Evolutionary conservation across 2,888 invertebrate genomes (phyloP), one percentile per base, ranked within the genome.

Genomic region (Tetramorium bicarinatum): DNA sequence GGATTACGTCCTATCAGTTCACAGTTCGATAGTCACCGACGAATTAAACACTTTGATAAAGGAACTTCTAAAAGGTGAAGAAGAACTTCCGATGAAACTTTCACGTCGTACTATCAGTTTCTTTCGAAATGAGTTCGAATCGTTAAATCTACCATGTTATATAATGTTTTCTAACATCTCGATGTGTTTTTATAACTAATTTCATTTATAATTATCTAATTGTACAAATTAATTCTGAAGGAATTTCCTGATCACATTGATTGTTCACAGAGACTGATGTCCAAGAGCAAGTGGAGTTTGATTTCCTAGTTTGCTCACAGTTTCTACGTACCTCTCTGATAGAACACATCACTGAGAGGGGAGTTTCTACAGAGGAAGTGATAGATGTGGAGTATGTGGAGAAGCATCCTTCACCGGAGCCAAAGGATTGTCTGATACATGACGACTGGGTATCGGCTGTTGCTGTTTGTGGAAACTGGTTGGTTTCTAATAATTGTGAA

Each of bases 381-480:
- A 95, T 99, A 88, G 97, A 98, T 88, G 96, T 99, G 74, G 99
- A 99, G 95, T 99, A 99, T 95, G 95, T 99, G 34, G 98, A 98
- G 94, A 96, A 98, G 90, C 97, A 97, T 90, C 98, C 99, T 15
- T 97, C 99, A 0, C 99, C 99, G 0, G 97, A 98, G 92, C 99
- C 99, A 0, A 97, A 98, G 93, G 98, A 99, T 94, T 98, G 98
- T 93, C 95, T 99, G 88, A 96, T 98, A 94, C 99, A 99, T 92
- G 99, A 99, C 95, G 99, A 99, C 94, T 99, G 99, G 99, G 98
- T 99, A n/a, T 97, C 98, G 29, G 97, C 98, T 62, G 97, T 99
- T 0, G 97, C 97, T 90, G 96, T 97, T 59, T 95, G 96, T 85
- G 96, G 96, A 38, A 96, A 97, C 38, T 98, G 97, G 97, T 97